Evolutionary conservation across 2,888 invertebrate genomes (phyloP).

Genomic region (Muschampia plurimacula): DNA sequence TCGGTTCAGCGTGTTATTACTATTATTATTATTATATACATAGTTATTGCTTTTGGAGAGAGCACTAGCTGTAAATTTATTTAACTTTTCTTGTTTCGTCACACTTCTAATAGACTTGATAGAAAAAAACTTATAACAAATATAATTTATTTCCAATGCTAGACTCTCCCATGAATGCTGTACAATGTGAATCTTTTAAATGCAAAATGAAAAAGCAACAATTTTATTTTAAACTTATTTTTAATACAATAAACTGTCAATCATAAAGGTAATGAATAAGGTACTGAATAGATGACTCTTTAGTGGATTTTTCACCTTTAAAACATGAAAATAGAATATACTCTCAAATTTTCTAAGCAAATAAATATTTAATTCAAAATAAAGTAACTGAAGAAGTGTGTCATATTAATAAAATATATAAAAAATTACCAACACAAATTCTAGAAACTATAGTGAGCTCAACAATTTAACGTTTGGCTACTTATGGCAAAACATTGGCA

Average conservation of each 20-base stretch:
- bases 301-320: neutral
- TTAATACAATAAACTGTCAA: neutral
- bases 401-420: neutral
- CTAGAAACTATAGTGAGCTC: neutral
- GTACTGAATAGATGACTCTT: conserved; percentile 13
- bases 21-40: neutral
- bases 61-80: neutral
- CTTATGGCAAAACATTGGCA: neutral
- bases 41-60: conserved; percentile 4
- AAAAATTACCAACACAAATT: neutral
- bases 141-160: neutral
- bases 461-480: neutral
- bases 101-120: neutral
- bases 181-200: conserved; percentile 11
- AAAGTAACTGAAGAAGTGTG: neutral
- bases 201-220: conserved; percentile 29
- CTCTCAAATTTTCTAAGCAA: neutral
- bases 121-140: neutral
- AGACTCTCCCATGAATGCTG: neutral
- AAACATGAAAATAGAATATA: neutral
- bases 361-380: neutral
- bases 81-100: neutral
- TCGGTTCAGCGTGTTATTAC: conserved; percentile 60
- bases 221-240: neutral
- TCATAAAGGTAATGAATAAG: neutral